phyloP scores from a whole-genome alignment of 2,888 invertebrate genomes.

The Drosophila mercatorum region DNA sequence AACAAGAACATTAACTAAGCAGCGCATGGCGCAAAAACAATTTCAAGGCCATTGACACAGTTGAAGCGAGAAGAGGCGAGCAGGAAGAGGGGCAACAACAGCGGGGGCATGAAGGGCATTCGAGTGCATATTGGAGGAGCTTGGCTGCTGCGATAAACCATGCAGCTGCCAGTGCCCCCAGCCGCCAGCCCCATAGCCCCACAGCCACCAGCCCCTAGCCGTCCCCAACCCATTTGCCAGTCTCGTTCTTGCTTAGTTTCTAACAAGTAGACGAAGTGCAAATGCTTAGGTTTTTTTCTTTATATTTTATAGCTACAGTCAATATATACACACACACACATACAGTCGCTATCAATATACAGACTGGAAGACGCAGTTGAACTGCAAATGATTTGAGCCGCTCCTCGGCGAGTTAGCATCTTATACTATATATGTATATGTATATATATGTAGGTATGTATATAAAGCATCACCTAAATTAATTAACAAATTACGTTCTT shows the following conservation, averaged over 20 bases:
- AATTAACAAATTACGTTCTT: not conserved
- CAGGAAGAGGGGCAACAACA: conserved; percentile 2
- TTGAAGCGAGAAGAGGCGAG: conserved; percentile 61
- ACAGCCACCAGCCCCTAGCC: conserved; percentile 6
- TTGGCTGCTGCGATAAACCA: conserved; percentile 72
- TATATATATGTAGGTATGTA: not conserved
- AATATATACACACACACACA: conserved; percentile 26
- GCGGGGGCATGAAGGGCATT: conserved; percentile 61
- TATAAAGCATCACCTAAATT: not conserved
- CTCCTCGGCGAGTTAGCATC: not conserved
- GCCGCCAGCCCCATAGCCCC: not conserved
- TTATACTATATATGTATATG: not conserved
- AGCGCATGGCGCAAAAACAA: conserved; percentile 73
- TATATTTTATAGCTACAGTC: conserved; percentile 45
- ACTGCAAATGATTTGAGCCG: conserved; percentile 2
- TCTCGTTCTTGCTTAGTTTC: conserved; percentile 47
- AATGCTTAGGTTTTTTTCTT: conserved; percentile 71
- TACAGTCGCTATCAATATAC: conserved; percentile 1
- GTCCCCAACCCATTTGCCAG: conserved; percentile 9
- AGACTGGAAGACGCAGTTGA: conserved; percentile 24
- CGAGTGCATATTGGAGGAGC: conserved; percentile 63
- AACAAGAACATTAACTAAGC: conserved; percentile 61
- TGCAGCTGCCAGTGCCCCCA: conserved; percentile 46
- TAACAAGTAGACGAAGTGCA: conserved; percentile 68
- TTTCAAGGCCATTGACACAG: conserved; percentile 80